Conservation (phyloP, 2,113 vertebrate species). For the Chionodraco myersi region DNA sequence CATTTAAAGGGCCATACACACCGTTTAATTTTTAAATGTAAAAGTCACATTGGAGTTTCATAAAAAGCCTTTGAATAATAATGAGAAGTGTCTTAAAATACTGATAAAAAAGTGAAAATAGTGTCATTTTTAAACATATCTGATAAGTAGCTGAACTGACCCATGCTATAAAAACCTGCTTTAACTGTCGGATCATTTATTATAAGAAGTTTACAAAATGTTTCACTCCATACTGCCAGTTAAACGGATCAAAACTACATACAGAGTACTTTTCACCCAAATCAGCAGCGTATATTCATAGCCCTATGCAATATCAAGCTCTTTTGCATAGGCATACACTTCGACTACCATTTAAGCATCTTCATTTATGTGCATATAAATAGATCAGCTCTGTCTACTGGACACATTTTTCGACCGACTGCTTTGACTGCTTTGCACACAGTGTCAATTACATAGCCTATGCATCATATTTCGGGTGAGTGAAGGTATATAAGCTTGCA, state of each 20-base stretch:
- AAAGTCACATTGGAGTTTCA: not conserved
- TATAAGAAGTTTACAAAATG: slow-evolving; percentile 32
- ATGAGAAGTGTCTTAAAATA: not conserved
- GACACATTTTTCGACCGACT: slow-evolving; percentile 82
- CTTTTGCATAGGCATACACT: slow-evolving; percentile 80
- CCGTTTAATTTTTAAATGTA: not conserved
- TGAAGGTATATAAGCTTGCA: slow-evolving; percentile 82
- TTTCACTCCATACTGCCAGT: slow-evolving; percentile 21
- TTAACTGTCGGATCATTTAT: not conserved
- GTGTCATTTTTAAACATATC: not conserved
- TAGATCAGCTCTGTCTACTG: slow-evolving; percentile 86
- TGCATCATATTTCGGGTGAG: slow-evolving; percentile 83
- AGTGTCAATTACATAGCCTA: slow-evolving; percentile 84
- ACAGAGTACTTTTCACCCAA: slow-evolving; percentile 72
- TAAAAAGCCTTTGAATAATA: not conserved
- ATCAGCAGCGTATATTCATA: slow-evolving; percentile 86
- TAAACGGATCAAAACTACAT: slow-evolving; percentile 33
- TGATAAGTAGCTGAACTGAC: not conserved
- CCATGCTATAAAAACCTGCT: not conserved
- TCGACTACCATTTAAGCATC: slow-evolving; percentile 86
- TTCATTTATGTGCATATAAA: slow-evolving; percentile 88
- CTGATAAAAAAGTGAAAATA: not conserved
- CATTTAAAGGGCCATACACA: not conserved
- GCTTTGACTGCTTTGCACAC: slow-evolving; percentile 73
- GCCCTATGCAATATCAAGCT: slow-evolving; percentile 83